Conservation (phyloP, 2,797 vertebrate species). For the Cynopterus sphinx region DNA sequence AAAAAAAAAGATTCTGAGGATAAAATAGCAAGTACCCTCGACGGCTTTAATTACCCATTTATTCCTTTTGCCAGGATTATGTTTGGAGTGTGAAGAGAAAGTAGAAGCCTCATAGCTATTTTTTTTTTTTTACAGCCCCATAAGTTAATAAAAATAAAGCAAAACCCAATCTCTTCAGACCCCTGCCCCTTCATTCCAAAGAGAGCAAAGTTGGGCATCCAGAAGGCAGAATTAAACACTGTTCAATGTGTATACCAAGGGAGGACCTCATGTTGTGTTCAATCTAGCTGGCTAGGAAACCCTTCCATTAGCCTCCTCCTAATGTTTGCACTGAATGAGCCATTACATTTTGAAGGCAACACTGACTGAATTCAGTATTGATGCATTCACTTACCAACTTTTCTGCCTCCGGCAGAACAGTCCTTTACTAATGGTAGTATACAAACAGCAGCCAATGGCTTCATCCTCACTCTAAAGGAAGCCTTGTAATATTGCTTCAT, state of each 20-base stretch:
- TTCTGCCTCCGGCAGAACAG: constrained; percentile 66
- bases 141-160: constrained; percentile 39
- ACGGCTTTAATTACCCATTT: constrained; percentile 22
- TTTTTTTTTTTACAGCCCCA: background rate
- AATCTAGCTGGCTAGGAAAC: constrained; percentile 62
- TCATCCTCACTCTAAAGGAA: constrained; percentile 43
- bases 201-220: constrained; percentile 22
- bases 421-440: constrained; percentile 66
- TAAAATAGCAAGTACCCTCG: constrained; percentile 10
- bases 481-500: constrained; percentile 17
- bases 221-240: constrained; percentile 72
- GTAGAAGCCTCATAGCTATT: background rate
- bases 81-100: constrained; percentile 41
- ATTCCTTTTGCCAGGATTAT: constrained; percentile 38
- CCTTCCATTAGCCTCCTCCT: constrained; percentile 69
- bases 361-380: constrained; percentile 73
- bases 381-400: constrained; percentile 72
- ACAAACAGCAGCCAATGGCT: constrained; percentile 61
- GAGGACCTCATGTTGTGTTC: constrained; percentile 72
- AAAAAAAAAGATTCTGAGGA: background rate
- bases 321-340: constrained; percentile 72
- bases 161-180: background rate
- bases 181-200: background rate
- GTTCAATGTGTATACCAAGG: constrained; percentile 50
- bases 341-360: constrained; percentile 72